phyloP scores from a whole-genome alignment of 1,140 invertebrate genomes.

The Drosophila dunni region DNA sequence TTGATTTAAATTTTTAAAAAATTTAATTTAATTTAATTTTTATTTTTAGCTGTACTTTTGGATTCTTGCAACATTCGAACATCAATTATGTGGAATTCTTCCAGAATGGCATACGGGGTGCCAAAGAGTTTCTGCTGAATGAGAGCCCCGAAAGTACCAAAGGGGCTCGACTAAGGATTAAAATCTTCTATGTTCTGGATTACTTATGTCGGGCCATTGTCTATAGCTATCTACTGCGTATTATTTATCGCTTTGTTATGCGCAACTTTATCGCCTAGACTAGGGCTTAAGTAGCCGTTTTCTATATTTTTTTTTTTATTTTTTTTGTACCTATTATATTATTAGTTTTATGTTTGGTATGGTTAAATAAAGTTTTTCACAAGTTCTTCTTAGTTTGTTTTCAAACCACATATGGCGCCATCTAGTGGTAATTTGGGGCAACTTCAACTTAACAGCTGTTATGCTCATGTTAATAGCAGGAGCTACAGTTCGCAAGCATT shows the following conservation, averaged over 20 bases:
- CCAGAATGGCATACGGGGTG: constrained; percentile 86
- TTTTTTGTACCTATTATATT: constrained; percentile 9
- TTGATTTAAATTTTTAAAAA: too few relatives aligned
- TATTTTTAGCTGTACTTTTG: constrained; percentile 47
- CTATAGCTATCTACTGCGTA: constrained; percentile 52
- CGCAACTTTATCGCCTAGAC: constrained; percentile 12
- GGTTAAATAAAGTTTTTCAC: constrained; percentile 35
- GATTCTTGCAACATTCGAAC: constrained; percentile 83
- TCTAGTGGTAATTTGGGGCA: background rate
- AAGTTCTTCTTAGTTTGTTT: background rate
- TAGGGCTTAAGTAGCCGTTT: background rate
- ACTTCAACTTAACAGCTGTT: too few relatives aligned
- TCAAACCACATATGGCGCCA: constrained; percentile 15
- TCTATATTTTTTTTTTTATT: constrained; percentile 5
- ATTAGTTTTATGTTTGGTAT: constrained; percentile 13
- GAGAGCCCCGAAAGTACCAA: constrained; percentile 85
- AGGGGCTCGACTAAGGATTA: constrained; percentile 57
- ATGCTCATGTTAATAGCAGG: background rate
- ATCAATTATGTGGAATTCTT: constrained; percentile 85
- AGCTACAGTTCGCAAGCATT: constrained; percentile 27
- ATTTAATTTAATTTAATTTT: background rate
- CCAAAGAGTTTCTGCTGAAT: constrained; percentile 86
- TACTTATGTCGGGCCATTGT: constrained; percentile 51
- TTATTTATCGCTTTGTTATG: constrained; percentile 48
- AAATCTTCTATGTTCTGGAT: constrained; percentile 66